Conservation (phyloP, 2,797 vertebrate species). For the Falco concolor region DNA sequence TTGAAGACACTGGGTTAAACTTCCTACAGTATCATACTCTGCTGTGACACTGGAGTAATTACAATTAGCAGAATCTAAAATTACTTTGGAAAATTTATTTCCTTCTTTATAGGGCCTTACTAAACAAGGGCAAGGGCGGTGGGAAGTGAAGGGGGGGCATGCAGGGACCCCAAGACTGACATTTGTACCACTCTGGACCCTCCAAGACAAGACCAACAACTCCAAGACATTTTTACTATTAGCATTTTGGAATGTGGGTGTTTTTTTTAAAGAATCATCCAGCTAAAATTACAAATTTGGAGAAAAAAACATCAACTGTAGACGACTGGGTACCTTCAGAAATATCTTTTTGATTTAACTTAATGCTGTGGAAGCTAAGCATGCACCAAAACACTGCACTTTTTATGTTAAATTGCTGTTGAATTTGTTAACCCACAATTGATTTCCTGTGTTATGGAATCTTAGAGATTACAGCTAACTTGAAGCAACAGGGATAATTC, state of each 20-base stretch:
- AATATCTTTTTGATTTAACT: constrained; percentile 53
- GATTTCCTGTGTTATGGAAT: constrained; percentile 80
- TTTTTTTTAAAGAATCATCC: neutral
- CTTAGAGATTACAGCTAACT: constrained; percentile 73
- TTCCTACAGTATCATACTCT: constrained; percentile 6
- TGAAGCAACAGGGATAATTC: constrained; percentile 78
- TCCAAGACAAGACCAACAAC: neutral
- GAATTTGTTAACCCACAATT: constrained; percentile 79
- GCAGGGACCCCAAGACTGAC: neutral
- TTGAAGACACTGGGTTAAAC: constrained; percentile 5
- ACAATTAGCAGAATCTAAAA: neutral
- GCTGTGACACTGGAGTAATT: neutral
- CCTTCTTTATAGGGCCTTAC: neutral
- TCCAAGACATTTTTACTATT: neutral
- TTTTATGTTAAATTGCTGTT: constrained; percentile 77
- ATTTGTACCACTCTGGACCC: neutral
- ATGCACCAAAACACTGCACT: constrained; percentile 64
- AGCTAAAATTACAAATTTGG: constrained; percentile 24
- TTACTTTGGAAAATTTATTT: neutral
- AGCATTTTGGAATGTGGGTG: neutral
- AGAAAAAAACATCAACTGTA: neutral
- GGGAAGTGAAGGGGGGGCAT: too few relatives aligned
- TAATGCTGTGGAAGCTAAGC: constrained; percentile 68
- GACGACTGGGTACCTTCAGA: constrained; percentile 12
- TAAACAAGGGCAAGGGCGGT: neutral